These are phyloP conservation scores for Neoascia interrupta DNA, from an alignment of 2,888 invertebrate species.

Conservation along the genomic window DNA sequence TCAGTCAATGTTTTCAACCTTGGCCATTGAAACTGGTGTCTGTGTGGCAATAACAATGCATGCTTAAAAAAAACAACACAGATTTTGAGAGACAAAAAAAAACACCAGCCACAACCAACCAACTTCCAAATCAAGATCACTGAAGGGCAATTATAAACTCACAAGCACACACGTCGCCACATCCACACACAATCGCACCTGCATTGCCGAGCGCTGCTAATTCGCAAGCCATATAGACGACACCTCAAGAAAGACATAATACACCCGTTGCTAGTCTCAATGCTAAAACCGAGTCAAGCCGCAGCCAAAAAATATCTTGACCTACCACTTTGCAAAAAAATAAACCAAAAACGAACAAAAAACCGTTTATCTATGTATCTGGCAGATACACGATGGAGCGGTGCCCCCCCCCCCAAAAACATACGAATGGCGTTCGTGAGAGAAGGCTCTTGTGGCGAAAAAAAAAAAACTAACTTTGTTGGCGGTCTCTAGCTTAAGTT, in stretches of 20 bases:
- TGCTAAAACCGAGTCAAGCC: constrained; percentile 59
- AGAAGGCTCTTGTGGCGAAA: constrained; percentile 9
- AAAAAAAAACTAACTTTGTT: too few species aligned
- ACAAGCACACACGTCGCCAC: constrained; percentile 8
- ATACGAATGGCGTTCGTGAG: neutral
- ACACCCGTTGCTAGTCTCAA: constrained; percentile 47
- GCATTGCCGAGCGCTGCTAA: neutral
- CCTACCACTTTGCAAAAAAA: constrained; percentile 67
- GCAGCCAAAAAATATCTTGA: constrained; percentile 64
- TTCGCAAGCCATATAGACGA: constrained; percentile 53
- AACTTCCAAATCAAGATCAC: constrained; percentile 66
- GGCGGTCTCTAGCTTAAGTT: constrained; percentile 44
- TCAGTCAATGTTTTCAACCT: constrained; percentile 68
- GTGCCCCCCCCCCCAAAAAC: too few species aligned
- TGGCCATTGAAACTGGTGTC: constrained; percentile 64
- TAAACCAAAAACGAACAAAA: constrained; percentile 22
- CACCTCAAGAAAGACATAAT: constrained; percentile 39
- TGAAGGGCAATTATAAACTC: constrained; percentile 65
- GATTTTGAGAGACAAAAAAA: too few species aligned
- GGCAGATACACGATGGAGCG: constrained; percentile 11
- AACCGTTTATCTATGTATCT: constrained; percentile 22
- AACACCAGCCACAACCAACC: constrained; percentile 11
- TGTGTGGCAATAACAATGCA: constrained; percentile 53
- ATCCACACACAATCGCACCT: constrained; percentile 18
- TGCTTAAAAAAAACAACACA: constrained; percentile 12